phyloP scores from a whole-genome alignment of 2,888 invertebrate genomes.

The Eupsilia transversa region DNA sequence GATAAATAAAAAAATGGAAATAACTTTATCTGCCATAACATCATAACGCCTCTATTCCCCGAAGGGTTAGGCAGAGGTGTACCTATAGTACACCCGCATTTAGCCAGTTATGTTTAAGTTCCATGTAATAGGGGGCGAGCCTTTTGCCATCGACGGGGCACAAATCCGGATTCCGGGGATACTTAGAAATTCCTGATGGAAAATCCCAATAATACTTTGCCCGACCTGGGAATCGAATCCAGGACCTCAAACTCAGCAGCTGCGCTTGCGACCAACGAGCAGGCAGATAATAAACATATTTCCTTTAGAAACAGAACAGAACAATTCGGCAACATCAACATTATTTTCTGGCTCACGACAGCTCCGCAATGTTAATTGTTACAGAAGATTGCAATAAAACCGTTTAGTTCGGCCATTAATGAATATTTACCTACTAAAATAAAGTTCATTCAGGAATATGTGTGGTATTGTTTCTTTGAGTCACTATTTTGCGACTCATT shows the following conservation, averaged over 20 bases:
- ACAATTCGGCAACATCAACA: not conserved
- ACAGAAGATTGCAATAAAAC: conserved; percentile 41
- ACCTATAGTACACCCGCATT: no score
- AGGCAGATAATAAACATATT: not conserved
- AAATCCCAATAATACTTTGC: no score
- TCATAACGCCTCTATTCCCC: no score
- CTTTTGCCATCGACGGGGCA: no score
- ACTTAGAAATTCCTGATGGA: no score
- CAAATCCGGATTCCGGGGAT: no score
- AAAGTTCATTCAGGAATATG: conserved; percentile 57
- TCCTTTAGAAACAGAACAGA: not conserved
- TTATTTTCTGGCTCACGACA: conserved; percentile 16
- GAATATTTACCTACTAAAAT: conserved; percentile 46
- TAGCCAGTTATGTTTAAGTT: no score
- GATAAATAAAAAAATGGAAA: not conserved
- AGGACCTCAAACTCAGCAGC: no score
- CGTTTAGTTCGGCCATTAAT: conserved; percentile 35
- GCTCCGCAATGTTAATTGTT: conserved; percentile 28
- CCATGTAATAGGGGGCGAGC: no score
- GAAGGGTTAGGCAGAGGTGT: no score
- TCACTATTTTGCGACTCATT: conserved; percentile 56
- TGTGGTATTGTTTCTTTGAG: conserved; percentile 51
- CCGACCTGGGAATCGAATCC: no score
- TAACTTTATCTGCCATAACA: not conserved
- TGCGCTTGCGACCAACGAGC: no score